Base-by-base conservation (phyloP, 2,797 vertebrate species). In the Myotis myotis region DNA sequence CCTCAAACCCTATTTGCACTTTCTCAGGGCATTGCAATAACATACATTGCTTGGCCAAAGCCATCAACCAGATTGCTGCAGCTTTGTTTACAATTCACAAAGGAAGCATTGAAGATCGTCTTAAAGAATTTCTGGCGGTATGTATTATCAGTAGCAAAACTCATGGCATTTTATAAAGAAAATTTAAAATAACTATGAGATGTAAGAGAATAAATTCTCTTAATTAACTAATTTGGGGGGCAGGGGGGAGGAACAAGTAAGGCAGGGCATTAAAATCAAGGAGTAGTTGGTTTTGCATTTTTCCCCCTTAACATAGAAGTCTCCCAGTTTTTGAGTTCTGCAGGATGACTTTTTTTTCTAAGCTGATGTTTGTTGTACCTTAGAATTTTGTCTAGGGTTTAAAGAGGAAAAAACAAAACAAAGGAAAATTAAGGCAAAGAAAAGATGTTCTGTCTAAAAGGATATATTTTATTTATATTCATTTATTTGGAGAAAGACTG, bases 51-150 rank as follows among this genome's bases (percentile, higher is more conserved):
- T 98, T 99, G 98, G 99, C 99, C 80, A 99, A 99, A 98, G 99
- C 99, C 90, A 99, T 99, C 98, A 99, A 99, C 98, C 99, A 99
- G 98, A 99, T 99, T 22, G 99, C 99, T 79, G 99, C 99, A 33
- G 99, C 99, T 93, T 99, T 99, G 86, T 99, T 99, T 98, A 99
- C 99, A 96, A 99, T 99, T 98, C 99, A 99, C 98, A 99, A 99
- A 98, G 99, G 99, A 96, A 99, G 99, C 99, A 99, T 99, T 96
- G 99, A 99, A 98, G 99, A 99, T 92, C 99, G 99, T 36, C 99
- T 99, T 28, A 99, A 99, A 97, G 99, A 99, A 98, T 99, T 99
- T 98, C 98, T 99, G 96, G 99, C 99, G 47, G 99, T 99, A 98
- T 96, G 99, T 98, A 96, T 85, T 64, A 92, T 95, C 70, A 15